Base-by-base conservation (phyloP, 2,888 invertebrate species). In the Mellilla xanthometata region DNA sequence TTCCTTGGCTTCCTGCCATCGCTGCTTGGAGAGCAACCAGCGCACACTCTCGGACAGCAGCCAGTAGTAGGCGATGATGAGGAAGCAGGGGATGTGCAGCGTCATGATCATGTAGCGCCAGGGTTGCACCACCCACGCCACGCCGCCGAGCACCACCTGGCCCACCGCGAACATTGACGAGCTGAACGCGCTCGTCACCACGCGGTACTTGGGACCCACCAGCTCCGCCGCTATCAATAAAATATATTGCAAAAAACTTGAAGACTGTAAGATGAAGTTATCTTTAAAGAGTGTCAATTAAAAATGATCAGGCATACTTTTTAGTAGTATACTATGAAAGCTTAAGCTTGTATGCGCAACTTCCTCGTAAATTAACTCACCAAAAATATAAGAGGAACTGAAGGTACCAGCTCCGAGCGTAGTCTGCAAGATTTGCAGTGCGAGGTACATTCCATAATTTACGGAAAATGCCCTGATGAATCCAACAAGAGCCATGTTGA, bases 91-190 rank as follows among this genome's bases (percentile, higher is more conserved):
- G 0, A 91, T 84, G 63, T 95, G 94, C 12, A 94, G 76, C 0
- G 92, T 81, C 54, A 93, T 86, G 36, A 94, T 90, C 54, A 94
- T 79, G 53, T 89, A 79, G 49, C 93, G 90, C 95, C 96, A 96
- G 39, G 93, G 91, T 49, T 91, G 91, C 1, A 92, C 81, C 47
- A 87, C 72, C 92, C 94, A 95, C 0, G 96, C 95, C 0, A 93
- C 79, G 12, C 91, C 65, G 0, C 94, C 95, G 2, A 95, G 76
- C 0, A 93, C 55, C 12, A 94, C 90, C 77, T 94, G 94, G 0
- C 95, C 95, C 4, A 93, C 60, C 0, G 95, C 93, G 59, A 94
- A 96, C 79, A 94, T 93, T 5, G 93, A 91, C 2, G 93, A 91
- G 5, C 93, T 90, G 7, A 93, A 81, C 1, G 94, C 93, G 42